Percentiles rank a stretch among this genome's conserved stretches.
Conservation (phyloP, 2,113 vertebrate genomes). For the Embiotoca jacksoni region DNA sequence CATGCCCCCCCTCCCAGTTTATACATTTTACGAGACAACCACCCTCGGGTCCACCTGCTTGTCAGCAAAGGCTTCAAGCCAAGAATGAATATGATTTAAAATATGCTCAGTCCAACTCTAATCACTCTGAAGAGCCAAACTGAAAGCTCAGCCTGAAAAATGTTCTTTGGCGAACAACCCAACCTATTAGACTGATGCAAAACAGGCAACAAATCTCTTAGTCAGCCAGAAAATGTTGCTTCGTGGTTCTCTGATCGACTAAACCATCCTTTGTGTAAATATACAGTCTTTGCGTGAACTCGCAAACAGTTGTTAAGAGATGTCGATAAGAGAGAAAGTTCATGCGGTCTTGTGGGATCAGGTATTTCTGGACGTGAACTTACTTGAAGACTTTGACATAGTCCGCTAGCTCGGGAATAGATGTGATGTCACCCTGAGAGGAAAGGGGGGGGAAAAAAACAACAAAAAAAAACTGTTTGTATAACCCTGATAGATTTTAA, state of each 20-base stretch:
- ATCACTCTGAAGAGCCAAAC: slow-evolving; percentile 44
- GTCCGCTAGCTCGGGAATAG: slow-evolving; percentile 97
- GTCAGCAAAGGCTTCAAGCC: slow-evolving; percentile 66
- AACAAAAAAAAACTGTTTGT: slow-evolving; percentile 30
- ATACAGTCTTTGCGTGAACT: slow-evolving; percentile 25
- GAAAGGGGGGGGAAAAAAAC: neutral
- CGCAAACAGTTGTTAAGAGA: neutral
- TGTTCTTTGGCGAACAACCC: slow-evolving; percentile 50
- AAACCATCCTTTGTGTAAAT: slow-evolving; percentile 22
- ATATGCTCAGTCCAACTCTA: slow-evolving; percentile 47
- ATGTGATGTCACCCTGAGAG: slow-evolving; percentile 97
- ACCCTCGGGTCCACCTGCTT: slow-evolving; percentile 54
- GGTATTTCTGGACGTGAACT: slow-evolving; percentile 77
- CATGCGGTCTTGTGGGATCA: neutral
- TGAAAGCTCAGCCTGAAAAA: slow-evolving; percentile 47
- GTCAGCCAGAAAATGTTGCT: slow-evolving; percentile 21
- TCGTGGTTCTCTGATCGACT: slow-evolving; percentile 21
- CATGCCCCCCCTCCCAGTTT: slow-evolving; percentile 32
- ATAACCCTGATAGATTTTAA: slow-evolving; percentile 6
- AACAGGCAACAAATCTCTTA: slow-evolving; percentile 37
- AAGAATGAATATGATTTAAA: slow-evolving; percentile 58
- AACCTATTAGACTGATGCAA: slow-evolving; percentile 39
- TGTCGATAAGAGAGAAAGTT: slow-evolving; percentile 6
- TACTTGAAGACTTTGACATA: slow-evolving; percentile 99
- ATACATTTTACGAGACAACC: slow-evolving; percentile 65